Conservation (phyloP, 2,113 vertebrate genomes). For the Dicaeum eximium region DNA sequence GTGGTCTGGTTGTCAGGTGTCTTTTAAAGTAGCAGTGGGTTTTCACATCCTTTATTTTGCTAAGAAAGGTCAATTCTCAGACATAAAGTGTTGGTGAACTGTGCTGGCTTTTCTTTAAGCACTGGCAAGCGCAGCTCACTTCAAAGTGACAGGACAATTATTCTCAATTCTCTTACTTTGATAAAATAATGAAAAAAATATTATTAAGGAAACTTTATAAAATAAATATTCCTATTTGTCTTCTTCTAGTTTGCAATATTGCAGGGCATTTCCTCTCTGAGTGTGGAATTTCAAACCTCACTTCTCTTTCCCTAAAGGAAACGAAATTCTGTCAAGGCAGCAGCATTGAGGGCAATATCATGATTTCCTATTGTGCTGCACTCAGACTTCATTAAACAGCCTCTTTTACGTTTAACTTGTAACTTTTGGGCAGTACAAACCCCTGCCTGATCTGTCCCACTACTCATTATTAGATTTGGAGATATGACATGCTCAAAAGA, state of each 20-base stretch:
- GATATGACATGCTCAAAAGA: not conserved
- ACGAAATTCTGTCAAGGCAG: not conserved
- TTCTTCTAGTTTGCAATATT: not conserved
- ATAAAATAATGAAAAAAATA: not conserved
- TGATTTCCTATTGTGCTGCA: not conserved
- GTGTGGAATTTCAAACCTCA: not conserved
- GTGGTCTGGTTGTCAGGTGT: not conserved
- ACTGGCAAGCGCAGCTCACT: not conserved
- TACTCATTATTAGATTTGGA: not conserved
- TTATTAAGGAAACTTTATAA: not conserved
- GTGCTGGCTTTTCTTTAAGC: not conserved
- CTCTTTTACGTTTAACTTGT: not conserved
- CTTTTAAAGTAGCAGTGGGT: not conserved
- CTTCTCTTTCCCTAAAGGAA: not conserved
- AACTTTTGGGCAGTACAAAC: not conserved
- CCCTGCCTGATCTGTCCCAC: not conserved
- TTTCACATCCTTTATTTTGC: not conserved
- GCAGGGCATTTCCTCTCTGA: not conserved
- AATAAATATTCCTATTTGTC: not conserved
- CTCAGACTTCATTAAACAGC: not conserved
- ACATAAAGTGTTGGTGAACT: not conserved
- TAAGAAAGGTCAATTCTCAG: not conserved
- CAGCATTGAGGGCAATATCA: not conserved
- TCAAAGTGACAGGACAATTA: accelerated
- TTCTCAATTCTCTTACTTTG: not conserved